Base-by-base conservation (phyloP, 1,140 invertebrate species). In the Coptotermes formosanus region DNA sequence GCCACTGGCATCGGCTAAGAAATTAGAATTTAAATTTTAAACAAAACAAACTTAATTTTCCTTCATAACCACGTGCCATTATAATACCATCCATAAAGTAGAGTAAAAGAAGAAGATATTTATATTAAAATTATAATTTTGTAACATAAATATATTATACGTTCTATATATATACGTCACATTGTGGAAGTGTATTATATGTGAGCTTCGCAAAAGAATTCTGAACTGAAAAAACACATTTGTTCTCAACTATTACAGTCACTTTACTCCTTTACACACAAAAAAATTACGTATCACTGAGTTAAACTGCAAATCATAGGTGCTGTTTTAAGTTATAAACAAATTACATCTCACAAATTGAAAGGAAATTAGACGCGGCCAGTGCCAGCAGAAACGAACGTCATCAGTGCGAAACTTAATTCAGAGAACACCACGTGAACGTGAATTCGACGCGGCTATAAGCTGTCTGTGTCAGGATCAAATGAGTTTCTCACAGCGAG, bases 1-100 rank as follows among this genome's bases (percentile, higher is more conserved):
- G 83, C 83, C 83, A 84, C 43, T 11, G 83, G 83, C 83, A 84
- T 84, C 83, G 83, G 83, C 48, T 84, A 84, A 84, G 83, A 8
- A 52, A 83, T 83, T 19, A 19, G 43, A 52, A 44, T 52, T 83
- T 25, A 44, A 83, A 25, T 30, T 83, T 38, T 44, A 14, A 83
- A 25, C 43, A 0, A 83, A 83, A 83, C 32, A 83, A 55, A 83
- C 82, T 83, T 14, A 9, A n/a, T n/a, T 55, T 25, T n/a, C 11
- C 23, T 44, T 55, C 14, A 43, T 83, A 43, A 25, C n/a, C 82
- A 45, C 44, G 38, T 11, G 44, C 82, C 44, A 83, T 25, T 83
- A 55, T 38, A n/a, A 30, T 38, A 55, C 48, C 43, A 55, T 84
- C 83, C 59, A 84, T 52, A 48, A 84, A 52, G 2, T 84, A 32